Conservation (phyloP, 64 coral and sea anemone genomes). For the Pocillopora verrucosa region DNA sequence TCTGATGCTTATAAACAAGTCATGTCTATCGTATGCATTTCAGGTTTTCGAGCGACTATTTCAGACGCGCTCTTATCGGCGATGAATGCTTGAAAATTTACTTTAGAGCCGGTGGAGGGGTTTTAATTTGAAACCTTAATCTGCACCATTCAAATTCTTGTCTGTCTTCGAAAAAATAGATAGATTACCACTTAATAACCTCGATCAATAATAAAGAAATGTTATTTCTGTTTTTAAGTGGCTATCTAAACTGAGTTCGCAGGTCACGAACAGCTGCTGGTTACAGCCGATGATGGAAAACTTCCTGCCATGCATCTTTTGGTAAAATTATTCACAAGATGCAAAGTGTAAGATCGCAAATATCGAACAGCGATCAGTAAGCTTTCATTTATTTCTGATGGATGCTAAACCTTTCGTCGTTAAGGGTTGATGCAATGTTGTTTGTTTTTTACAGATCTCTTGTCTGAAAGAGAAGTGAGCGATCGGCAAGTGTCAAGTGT, state of each 20-base stretch:
- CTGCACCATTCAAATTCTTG: neutral
- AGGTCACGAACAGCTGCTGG: constrained; percentile 1
- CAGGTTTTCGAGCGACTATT: no score
- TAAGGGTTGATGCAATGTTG: neutral
- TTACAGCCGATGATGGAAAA: neutral
- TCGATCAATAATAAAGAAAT: constrained; percentile 17
- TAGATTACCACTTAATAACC: constrained; percentile 31
- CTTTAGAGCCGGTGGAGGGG: no score
- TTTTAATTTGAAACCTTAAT: no score
- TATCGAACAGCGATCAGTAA: neutral
- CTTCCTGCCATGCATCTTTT: neutral
- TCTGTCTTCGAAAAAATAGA: constrained; percentile 35
- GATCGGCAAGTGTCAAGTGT: neutral
- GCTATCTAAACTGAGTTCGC: neutral
- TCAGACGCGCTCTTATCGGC: no score
- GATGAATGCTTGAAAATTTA: no score
- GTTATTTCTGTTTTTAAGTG: constrained; percentile 4
- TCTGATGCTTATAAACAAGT: no score
- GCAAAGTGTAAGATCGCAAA: neutral
- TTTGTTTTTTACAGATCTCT: neutral
- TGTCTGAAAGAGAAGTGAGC: neutral
- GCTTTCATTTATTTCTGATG: constrained; percentile 7
- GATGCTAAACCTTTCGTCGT: neutral
- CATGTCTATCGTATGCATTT: no score
- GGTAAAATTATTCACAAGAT: neutral